A percentile compares a stretch with the other conserved stretches of the same genome.
Evolutionary conservation across 30 jellyfish, hydroid and myxozoan species (phyloP).

Genomic region (Turritopsis rubra): DNA sequence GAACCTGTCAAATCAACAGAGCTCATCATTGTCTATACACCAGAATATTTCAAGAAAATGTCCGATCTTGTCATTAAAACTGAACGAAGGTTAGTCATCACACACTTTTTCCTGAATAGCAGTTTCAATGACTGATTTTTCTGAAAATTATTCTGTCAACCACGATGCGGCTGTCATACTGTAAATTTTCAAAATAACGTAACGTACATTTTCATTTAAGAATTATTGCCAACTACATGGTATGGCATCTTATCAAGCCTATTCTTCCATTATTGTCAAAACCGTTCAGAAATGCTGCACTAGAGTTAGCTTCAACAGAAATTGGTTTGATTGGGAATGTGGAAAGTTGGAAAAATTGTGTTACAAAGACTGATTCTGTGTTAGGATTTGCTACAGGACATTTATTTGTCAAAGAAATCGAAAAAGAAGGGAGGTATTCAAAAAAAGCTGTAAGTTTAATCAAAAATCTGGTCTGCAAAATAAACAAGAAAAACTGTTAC

Average conservation of each 20-base stretch:
- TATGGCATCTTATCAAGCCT: conserved; percentile 83
- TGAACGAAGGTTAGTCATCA: conserved; percentile 64
- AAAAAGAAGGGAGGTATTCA: conserved; percentile 8
- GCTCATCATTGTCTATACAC: conserved; percentile 77
- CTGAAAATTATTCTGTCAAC: background rate
- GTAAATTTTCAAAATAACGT: too few relatives aligned
- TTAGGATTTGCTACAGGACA: conserved; percentile 84
- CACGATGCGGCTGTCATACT: background rate
- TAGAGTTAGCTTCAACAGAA: conserved; percentile 41
- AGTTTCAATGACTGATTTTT: too few relatives aligned
- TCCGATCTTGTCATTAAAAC: conserved; percentile 83
- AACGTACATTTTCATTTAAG: conserved; percentile 35
- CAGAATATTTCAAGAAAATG: conserved; percentile 68
- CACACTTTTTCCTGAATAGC: too few relatives aligned
- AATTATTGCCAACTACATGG: conserved; percentile 86
- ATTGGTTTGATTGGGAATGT: conserved; percentile 2
- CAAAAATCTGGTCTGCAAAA: too few relatives aligned
- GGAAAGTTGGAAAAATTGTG: conserved; percentile 85
- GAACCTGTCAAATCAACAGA: conserved; percentile 64
- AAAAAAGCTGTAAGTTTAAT: conserved; percentile 19
- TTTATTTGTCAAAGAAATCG: conserved; percentile 47
- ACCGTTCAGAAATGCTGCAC: conserved; percentile 65
- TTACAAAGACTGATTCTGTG: conserved; percentile 69
- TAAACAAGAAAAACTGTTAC: too few relatives aligned
- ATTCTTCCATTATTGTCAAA: conserved; percentile 51